Conservation (phyloP, 2,888 invertebrate species). For the Drosophila cognata region DNA sequence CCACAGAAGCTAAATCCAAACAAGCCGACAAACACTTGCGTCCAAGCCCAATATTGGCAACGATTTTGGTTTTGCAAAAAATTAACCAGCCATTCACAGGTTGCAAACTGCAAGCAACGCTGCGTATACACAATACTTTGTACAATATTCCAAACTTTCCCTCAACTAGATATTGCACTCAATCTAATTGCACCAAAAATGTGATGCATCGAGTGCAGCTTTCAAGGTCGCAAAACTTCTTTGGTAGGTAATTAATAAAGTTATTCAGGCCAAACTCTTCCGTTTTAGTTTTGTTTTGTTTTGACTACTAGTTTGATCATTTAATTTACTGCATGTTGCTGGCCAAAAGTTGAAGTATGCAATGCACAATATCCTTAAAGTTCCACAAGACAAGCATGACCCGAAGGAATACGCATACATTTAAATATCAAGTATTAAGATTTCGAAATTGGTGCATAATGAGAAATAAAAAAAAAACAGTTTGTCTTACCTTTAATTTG, state of each 20-base stretch:
- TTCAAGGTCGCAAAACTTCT: slow-evolving; percentile 33
- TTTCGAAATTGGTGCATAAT: not conserved
- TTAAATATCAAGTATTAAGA: not conserved
- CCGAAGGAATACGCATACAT: not conserved
- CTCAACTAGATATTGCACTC: slow-evolving; percentile 33
- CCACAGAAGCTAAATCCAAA: slow-evolving; percentile 39
- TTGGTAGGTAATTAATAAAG: slow-evolving; percentile 50
- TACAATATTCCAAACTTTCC: slow-evolving; percentile 40
- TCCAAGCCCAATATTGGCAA: slow-evolving; percentile 32
- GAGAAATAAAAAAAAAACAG: too few species aligned
- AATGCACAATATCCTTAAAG: not conserved
- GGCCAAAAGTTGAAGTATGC: slow-evolving; percentile 8
- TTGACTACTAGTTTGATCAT: slow-evolving; percentile 26
- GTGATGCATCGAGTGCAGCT: slow-evolving; percentile 17
- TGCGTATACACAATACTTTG: slow-evolving; percentile 60
- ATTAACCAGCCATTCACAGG: slow-evolving; percentile 56
- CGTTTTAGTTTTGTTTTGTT: slow-evolving; percentile 25
- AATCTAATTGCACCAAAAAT: slow-evolving; percentile 49
- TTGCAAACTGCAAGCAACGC: slow-evolving; percentile 3
- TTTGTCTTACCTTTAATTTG: not conserved
- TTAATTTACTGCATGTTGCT: slow-evolving; percentile 27
- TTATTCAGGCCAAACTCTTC: slow-evolving; percentile 28
- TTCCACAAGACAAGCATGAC: not conserved
- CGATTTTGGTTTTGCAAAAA: slow-evolving; percentile 51
- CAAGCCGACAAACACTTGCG: slow-evolving; percentile 48